Evolutionary conservation across 1,140 invertebrate species (phyloP), one percentile per base, ranked within the genome.

Genomic region (Cryptotermes secundus): DNA sequence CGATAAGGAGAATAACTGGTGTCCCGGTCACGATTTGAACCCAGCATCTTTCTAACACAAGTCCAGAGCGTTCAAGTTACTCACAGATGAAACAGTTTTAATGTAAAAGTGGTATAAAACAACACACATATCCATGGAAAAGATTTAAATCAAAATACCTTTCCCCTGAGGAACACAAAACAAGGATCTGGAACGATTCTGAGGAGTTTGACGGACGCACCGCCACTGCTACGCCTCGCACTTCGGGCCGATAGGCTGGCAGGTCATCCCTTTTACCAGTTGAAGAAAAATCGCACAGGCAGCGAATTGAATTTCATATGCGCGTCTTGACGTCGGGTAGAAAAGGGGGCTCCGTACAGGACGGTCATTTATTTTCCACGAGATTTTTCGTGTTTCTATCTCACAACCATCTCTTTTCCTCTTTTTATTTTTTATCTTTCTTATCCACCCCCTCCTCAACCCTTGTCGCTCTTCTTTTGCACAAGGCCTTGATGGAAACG

Each of bases 351-450:
- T n/a, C 0, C 14, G 59, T 31, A 72, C 59, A 72, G 59, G 59
- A 31, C 59, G 59, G 59, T 72, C 59, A 72, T 72, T 72, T 72
- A 72, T 72, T 72, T 72, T 72, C 59, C 59, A n/a, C 59, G 59
- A 72, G 59, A 72, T 72, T 72, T 72, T 72, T 72, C 59, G 59
- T 72, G 59, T 72, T 72, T 72, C 59, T 72, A 31, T 72, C 59
- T 31, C 26, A 72, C 59, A 10, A 72, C 59, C 59, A n/a, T 72
- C 59, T 72, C 80, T 26, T 49, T 81, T 19, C 31, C 80, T 38
- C 42, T 49, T 81, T 81, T 49, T 49, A 81, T 81, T 49, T 81
- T 81, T 26, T 81, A 38, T 81, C 80, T 38, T 49, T 38, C 42
- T 49, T 49, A 81, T 38, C 34, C 36, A 81, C 80, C 34, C 80